A percentile compares a stretch with the other conserved stretches of the same genome.
Evolutionary conservation across 2,888 invertebrate genomes (phyloP).

Genomic region (Dynastes tityus): DNA sequence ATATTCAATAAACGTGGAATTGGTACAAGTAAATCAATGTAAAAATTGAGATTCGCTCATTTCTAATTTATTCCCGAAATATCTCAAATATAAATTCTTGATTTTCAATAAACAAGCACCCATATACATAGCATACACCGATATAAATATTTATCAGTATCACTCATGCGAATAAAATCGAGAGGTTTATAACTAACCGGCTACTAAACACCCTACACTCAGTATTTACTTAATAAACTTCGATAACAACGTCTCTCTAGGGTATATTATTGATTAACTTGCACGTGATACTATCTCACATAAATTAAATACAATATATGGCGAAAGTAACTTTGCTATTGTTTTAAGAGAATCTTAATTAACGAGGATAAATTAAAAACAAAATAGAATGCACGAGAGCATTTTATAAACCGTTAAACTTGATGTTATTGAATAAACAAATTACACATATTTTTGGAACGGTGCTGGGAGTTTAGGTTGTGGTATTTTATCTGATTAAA

Average conservation of each 20-base stretch:
- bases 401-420: neutral
- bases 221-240: constrained; percentile 28
- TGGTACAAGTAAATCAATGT: no score
- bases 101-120: no score
- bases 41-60: no score
- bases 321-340: neutral
- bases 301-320: constrained; percentile 13
- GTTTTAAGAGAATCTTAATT: neutral
- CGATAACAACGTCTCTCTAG: constrained; percentile 1
- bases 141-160: no score
- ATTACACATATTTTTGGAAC: neutral
- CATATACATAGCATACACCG: no score
- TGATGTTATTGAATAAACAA: neutral
- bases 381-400: neutral
- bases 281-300: constrained; percentile 1
- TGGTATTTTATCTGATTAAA: no score
- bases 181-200: neutral
- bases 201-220: neutral
- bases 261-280: constrained; percentile 11
- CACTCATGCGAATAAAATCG: no score
- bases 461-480: no score
- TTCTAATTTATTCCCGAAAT: no score
- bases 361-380: neutral
- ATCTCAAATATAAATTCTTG: no score
- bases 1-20: no score